Base-by-base conservation (phyloP, 2,888 invertebrate genomes). In the Caenorhabditis becei region DNA sequence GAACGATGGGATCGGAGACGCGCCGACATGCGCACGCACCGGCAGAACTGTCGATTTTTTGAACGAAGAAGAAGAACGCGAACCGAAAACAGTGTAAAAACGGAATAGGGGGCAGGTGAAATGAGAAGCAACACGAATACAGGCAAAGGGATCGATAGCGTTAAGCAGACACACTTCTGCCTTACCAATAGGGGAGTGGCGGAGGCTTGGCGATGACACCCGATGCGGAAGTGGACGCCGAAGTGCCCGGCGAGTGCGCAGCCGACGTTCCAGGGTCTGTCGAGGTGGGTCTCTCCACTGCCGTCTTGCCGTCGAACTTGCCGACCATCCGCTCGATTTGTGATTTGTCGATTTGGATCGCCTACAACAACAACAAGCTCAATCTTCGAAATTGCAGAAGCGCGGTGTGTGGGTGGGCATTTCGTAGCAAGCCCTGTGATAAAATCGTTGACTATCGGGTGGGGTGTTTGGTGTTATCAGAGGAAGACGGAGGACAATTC, bases 241-340 rank as follows among this genome's bases (percentile, higher is more conserved):
- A 59, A 18, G 51, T 65, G 23, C 53, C 70, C 16, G 75, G 67
- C 11, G 75, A 67, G 47, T 66, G 53, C 26, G 66, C 61, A n/a
- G 67, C 26, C 20, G 75, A 54, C 18, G 67, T 62, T 67, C 41
- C 65, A 1, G 37, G 24, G 26, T 20, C 44, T n/a, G 72, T 41
- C 7, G 59, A 20, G 14, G 56, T 24, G 1, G 69, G 35, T 18
- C 53, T 18, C 20, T 63, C 61, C 54, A 44, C 65, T 10, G 59
- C n/a, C 37, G 65, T 56, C 58, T 78, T 79, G 58, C 75, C 80
- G 44, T 84, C 83, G 26, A 80, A 20, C 41, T 83, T 79, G 2
- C 84, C 84, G 32, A 86, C 78, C 78, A 87, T 75, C 53, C 87
- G 59, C 35, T 84, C 87, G 44, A 85, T 78, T 70, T 87, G 87